These are phyloP conservation scores for Sphaeridia pumilis DNA, from an alignment of 2,888 invertebrate species.

Conservation along the genomic window DNA sequence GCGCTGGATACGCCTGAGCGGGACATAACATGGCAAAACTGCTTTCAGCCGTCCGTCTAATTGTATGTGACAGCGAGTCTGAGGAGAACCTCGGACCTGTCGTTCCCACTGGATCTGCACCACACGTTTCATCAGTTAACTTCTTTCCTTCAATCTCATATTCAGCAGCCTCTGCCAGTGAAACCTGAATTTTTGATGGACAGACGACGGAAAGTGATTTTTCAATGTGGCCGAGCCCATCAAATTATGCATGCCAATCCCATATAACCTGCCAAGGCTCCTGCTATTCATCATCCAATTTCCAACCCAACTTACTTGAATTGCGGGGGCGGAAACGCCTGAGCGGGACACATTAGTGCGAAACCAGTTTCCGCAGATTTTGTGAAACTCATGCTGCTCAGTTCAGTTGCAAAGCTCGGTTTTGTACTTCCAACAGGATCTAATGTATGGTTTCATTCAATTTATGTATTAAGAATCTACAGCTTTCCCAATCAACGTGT, in stretches of 20 bases:
- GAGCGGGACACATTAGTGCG: constrained; percentile 57
- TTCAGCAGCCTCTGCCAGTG: too few relatives aligned
- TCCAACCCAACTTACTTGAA: constrained; percentile 69
- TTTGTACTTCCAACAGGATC: constrained; percentile 31
- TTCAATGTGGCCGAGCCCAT: not conserved
- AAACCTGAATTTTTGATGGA: too few relatives aligned
- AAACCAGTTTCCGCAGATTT: constrained; percentile 38
- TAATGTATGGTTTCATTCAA: too few relatives aligned
- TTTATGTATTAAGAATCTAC: too few relatives aligned
- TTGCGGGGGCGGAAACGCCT: constrained; percentile 57
- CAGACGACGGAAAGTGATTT: not conserved
- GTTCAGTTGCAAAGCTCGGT: constrained; percentile 29
- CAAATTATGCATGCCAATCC: too few relatives aligned
- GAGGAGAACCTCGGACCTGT: constrained; percentile 50
- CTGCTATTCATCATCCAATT: too few relatives aligned
- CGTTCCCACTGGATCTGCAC: constrained; percentile 39
- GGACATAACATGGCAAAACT: constrained; percentile 31
- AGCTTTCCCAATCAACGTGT: too few relatives aligned
- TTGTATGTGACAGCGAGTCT: constrained; percentile 46
- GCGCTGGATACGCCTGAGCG: constrained; percentile 35
- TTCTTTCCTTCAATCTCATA: not conserved
- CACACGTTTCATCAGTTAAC: not conserved
- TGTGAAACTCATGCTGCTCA: constrained; percentile 24
- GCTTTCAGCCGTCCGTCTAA: constrained; percentile 17
- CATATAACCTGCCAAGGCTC: too few relatives aligned